A percentile compares a stretch with the other conserved stretches of the same genome.
Evolutionary conservation across 2,888 invertebrate genomes (phyloP).

Genomic region (Iselma pallidipennis): DNA sequence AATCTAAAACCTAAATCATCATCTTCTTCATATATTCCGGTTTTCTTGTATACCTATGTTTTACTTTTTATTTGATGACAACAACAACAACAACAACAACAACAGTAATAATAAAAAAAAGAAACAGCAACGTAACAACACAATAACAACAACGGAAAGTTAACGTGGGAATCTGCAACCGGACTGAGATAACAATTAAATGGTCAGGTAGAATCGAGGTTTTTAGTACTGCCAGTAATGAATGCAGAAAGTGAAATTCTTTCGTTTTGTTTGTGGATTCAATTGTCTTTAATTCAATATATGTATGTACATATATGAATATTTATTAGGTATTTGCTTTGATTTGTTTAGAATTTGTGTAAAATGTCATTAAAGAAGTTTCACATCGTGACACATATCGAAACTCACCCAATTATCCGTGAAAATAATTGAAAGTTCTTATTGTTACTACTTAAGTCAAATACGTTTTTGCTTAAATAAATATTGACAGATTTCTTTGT

Average conservation of each 20-base stretch:
- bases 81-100: neutral
- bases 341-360: neutral
- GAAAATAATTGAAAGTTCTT: too few species aligned
- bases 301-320: neutral
- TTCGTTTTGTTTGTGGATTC: too few species aligned
- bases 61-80: neutral
- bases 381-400: neutral
- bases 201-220: neutral
- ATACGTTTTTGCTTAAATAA: too few species aligned
- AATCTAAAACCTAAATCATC: neutral
- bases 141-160: slow-evolving; percentile 10
- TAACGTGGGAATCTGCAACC: slow-evolving; percentile 13
- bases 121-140: too few species aligned
- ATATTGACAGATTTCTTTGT: too few species aligned
- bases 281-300: too few species aligned
- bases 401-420: neutral
- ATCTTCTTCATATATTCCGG: too few species aligned
- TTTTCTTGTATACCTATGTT: neutral
- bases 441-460: too few species aligned
- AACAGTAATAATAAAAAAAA: too few species aligned
- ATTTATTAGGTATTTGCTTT: neutral
- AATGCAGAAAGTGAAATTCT: neutral
- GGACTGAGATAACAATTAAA: neutral
- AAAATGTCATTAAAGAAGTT: neutral
- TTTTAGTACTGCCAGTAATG: neutral